Percentiles rank a stretch among this genome's conserved stretches.
Conservation (phyloP, 2,113 vertebrate genomes). For the Barnardius zonarius region DNA sequence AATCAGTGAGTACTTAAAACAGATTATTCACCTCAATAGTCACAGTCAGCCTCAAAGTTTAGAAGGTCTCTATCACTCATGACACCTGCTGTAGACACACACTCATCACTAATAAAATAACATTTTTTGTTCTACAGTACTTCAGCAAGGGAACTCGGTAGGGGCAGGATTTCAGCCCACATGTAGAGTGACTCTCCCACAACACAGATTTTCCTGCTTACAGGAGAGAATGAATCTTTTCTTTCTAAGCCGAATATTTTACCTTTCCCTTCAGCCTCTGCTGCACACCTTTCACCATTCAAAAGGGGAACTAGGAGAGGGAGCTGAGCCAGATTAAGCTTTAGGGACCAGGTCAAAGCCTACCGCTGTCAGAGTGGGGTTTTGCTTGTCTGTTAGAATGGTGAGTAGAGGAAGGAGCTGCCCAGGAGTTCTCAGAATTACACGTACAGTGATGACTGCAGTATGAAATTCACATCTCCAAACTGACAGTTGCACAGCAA, state of each 20-base stretch:
- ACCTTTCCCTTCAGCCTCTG: not conserved
- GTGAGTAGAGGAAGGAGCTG: not conserved
- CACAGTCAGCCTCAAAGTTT: not conserved
- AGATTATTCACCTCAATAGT: not conserved
- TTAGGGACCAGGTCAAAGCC: not conserved
- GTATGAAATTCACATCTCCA: not conserved
- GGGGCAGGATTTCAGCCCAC: not conserved
- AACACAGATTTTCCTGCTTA: not conserved
- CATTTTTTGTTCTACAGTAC: not conserved
- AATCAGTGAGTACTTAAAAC: not conserved
- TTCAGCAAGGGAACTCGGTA: not conserved
- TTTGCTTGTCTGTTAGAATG: not conserved
- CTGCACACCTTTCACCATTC: not conserved
- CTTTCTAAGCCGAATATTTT: not conserved
- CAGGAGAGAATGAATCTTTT: not conserved
- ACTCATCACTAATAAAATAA: not conserved
- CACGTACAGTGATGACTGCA: not conserved
- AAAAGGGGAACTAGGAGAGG: not conserved
- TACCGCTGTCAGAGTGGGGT: no score
- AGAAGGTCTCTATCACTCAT: not conserved
- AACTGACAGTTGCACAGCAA: not conserved
- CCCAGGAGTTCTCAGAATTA: not conserved
- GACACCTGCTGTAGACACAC: not conserved
- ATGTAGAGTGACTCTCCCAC: not conserved
- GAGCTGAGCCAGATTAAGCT: not conserved